Evolutionary conservation across 2,888 invertebrate species (phyloP), one percentile per base, ranked within the genome.

Genomic region (Chloromyia formosa): DNA sequence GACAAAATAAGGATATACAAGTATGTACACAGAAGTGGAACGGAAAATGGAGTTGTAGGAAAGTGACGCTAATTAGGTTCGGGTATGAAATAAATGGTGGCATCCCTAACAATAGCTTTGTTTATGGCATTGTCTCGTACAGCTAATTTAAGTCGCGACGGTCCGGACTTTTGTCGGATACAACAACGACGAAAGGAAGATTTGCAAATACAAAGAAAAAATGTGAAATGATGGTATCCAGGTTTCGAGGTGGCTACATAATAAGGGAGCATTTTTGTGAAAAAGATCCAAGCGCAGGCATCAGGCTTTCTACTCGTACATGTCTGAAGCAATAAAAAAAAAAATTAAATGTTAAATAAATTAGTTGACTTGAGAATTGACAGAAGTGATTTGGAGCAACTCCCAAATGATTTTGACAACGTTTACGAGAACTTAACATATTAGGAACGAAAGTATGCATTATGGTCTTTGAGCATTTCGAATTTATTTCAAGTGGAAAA

Each of bases 11-110:
- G 12, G 49, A n/a, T 12, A n/a, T n/a, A n/a, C n/a, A n/a, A n/a
- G 49, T 20, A 10, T 56, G 56, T 18, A 20, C 56, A 20, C 10
- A 56, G 22, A 40, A 62, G 56, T 40, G 62, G 16, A 62, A 35
- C 40, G 23, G 23, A 62, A 18, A 22, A 3, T 45, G 45, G 18
- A 35, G 16, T 66, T 66, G 66, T 23, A 49, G 49, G 66, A 18
- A 66, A 49, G 49, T 66, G 49, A 66, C 22, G 22, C 66, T 66
- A 66, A 49, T 66, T 49, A 66, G 66, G 66, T 66, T 66, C 66
- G 66, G 66, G 22, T 35, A 45, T 42, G 61, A 27, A 22, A 49
- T 66, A 66, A 66, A 45, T 49, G 49, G 66, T 5, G 49, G 66
- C 45, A 45, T 12, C 49, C 45, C 22, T 45, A 49, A 66, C 66